Percentiles rank a stretch among this genome's conserved stretches.
These are phyloP conservation scores for Xylocampa areola DNA, from an alignment of 2,888 invertebrate genomes.

Conservation along the genomic window DNA sequence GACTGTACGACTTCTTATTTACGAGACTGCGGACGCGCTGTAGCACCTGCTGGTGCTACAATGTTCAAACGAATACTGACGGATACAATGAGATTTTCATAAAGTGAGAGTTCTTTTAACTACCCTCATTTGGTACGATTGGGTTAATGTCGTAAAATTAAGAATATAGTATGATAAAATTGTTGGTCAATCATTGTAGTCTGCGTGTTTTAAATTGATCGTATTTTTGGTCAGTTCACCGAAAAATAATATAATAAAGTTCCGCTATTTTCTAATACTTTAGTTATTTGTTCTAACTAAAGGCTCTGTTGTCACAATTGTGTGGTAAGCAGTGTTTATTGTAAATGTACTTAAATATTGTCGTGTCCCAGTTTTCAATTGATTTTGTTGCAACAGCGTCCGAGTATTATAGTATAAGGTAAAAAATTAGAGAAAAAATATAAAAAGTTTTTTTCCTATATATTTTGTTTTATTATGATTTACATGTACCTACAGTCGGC, in stretches of 20 bases:
- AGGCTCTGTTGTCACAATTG: slow-evolving; percentile 10
- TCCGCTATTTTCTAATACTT: slow-evolving; percentile 12
- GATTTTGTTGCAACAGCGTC: slow-evolving; percentile 61
- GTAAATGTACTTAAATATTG: slow-evolving; percentile 60
- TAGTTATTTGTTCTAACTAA: slow-evolving; percentile 18
- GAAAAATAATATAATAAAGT: not conserved
- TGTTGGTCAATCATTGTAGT: not conserved
- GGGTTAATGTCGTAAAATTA: too few species aligned
- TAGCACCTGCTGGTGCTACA: too few species aligned
- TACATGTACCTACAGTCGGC: too few species aligned
- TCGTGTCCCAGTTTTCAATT: slow-evolving; percentile 49
- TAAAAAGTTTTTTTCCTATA: slow-evolving; percentile 22
- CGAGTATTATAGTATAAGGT: slow-evolving; percentile 70
- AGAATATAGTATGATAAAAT: too few species aligned
- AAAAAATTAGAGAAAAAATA: slow-evolving; percentile 41
- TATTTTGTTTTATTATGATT: slow-evolving; percentile 32
- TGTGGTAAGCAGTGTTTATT: slow-evolving; percentile 14
- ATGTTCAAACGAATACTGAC: too few species aligned
- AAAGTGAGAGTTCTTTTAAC: too few species aligned
- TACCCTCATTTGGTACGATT: too few species aligned
- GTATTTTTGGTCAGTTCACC: slow-evolving; percentile 15
- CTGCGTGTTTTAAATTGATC: not conserved
- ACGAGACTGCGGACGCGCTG: too few species aligned
- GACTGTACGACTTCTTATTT: too few species aligned
- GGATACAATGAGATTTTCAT: too few species aligned